These are phyloP conservation scores for Emydura subglobosa DNA, from an alignment of 2,113 vertebrate species.

Conservation along the genomic window DNA sequence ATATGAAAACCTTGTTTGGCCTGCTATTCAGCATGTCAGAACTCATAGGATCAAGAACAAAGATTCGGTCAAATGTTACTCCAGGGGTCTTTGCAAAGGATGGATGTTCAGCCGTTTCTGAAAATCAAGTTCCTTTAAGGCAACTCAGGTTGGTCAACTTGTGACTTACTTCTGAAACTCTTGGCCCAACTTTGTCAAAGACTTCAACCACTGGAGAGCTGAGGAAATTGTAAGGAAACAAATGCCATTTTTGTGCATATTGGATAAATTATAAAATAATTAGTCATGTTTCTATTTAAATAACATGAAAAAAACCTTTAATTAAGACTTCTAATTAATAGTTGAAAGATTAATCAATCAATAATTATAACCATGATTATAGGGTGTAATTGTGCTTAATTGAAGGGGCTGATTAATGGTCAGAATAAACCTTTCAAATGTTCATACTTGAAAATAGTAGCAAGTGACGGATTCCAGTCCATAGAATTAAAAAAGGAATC, in stretches of 20 bases:
- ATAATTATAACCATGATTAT: constrained; percentile 84
- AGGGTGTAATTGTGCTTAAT: constrained; percentile 82
- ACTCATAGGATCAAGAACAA: background rate
- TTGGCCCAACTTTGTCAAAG: background rate
- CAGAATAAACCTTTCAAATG: constrained; percentile 78
- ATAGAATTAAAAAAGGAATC: constrained; percentile 53
- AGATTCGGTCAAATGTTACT: background rate
- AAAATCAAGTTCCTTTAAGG: background rate
- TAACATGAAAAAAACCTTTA: constrained; percentile 77
- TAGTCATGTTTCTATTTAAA: constrained; percentile 80
- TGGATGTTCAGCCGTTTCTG: background rate
- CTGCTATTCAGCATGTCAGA: background rate
- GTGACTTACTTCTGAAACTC: background rate
- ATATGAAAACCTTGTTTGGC: background rate
- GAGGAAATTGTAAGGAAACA: constrained; percentile 56
- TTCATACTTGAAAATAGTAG: constrained; percentile 71
- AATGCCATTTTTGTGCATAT: constrained; percentile 61
- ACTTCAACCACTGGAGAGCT: constrained; percentile 22
- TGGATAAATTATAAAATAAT: constrained; percentile 80
- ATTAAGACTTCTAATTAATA: constrained; percentile 84
- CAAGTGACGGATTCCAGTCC: constrained; percentile 74
- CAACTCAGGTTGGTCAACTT: background rate
- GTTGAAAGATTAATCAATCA: constrained; percentile 85
- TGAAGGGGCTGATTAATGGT: constrained; percentile 82
- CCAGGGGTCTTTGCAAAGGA: background rate